Conservation (phyloP, 37 sponge, comb jelly and placozoan genomes). For the Amphimedon queenslandica region DNA sequence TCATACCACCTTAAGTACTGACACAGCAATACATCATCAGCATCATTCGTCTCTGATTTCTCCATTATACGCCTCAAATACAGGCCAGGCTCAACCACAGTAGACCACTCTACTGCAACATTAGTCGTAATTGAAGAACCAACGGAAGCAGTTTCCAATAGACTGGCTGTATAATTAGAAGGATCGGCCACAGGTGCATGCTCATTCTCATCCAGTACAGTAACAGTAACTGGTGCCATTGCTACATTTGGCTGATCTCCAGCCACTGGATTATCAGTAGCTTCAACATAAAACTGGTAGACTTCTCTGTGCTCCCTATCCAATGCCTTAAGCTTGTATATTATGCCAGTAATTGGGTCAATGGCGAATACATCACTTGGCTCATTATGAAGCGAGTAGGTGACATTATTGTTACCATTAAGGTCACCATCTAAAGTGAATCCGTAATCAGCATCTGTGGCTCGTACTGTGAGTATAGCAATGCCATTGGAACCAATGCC, state of each 20-base stretch:
- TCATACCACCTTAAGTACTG: conserved; percentile 20
- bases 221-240: conserved; percentile 37
- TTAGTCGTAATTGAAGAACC: conserved; percentile 7
- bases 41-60: conserved; percentile 17
- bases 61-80: conserved; percentile 49
- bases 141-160: conserved; percentile 25
- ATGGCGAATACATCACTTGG: conserved; percentile 41
- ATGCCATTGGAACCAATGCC: conserved; percentile 6
- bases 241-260: conserved; percentile 2
- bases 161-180: conserved; percentile 20
- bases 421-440: conserved; percentile 17
- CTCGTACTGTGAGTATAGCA: conserved; percentile 27
- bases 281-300: conserved; percentile 45
- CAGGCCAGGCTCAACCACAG: conserved; percentile 36
- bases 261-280: conserved; percentile 23
- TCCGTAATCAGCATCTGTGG: conserved; percentile 66
- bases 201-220: conserved; percentile 66
- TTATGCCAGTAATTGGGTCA: conserved; percentile 27
- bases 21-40: conserved; percentile 23
- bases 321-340: conserved; percentile 20
- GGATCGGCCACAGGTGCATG: conserved; percentile 60
- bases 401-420: conserved; percentile 64
- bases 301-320: conserved; percentile 34
- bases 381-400: conserved; percentile 27
- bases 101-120: conserved; percentile 30